Conservation (phyloP, 2,888 invertebrate species). For the Dasypogon diadema region DNA sequence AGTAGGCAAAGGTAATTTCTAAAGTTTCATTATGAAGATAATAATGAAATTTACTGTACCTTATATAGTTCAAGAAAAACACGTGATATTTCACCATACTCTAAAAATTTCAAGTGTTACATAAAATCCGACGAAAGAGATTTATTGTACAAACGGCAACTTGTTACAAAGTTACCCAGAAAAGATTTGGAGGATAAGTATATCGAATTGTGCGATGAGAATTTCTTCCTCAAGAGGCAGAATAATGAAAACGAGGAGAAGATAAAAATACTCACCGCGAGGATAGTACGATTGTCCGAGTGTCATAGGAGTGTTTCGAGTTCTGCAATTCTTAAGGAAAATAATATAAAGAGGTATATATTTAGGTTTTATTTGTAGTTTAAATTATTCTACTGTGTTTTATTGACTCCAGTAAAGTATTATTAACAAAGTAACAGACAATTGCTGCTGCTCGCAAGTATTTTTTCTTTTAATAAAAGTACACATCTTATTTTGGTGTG, state of each 20-base stretch:
- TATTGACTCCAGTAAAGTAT: no score
- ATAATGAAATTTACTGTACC: not conserved
- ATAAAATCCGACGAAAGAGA: conserved; percentile 55
- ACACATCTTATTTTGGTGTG: no score
- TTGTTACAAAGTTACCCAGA: conserved; percentile 55
- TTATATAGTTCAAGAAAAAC: conserved; percentile 5
- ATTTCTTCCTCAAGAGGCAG: conserved; percentile 57
- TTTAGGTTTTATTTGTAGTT: no score
- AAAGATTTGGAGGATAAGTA: conserved; percentile 58
- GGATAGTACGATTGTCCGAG: conserved; percentile 53
- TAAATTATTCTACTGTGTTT: no score
- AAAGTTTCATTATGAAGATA: not conserved
- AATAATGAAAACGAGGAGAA: conserved; percentile 57
- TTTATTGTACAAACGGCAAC: conserved; percentile 55
- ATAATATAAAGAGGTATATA: conserved; percentile 38
- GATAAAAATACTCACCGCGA: conserved; percentile 57
- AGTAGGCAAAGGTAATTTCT: conserved; percentile 12
- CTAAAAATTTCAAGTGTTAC: conserved; percentile 56
- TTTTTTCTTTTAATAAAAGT: no score
- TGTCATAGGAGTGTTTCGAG: conserved; percentile 23
- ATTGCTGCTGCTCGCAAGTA: no score
- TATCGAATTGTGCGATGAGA: conserved; percentile 57
- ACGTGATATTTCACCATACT: conserved; percentile 55
- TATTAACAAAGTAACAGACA: no score
- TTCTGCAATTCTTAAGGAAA: conserved; percentile 51